phyloP scores from a whole-genome alignment of 2,797 vertebrate species.

The Notolepis coatsorum region DNA sequence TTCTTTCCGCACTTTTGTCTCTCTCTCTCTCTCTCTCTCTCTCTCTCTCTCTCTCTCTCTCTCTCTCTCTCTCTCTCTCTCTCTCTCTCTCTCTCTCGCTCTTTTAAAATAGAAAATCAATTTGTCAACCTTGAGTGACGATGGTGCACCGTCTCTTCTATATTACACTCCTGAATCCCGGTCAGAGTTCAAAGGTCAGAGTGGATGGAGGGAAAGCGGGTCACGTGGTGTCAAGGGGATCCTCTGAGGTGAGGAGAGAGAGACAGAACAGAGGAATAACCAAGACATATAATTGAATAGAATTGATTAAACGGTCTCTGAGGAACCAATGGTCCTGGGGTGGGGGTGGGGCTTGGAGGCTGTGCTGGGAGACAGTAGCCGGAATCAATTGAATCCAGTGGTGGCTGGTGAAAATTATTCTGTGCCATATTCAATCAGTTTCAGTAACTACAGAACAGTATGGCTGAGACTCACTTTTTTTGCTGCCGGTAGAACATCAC shows the following conservation, averaged over 20 bases:
- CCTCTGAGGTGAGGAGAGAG: not conserved
- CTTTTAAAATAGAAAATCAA: not conserved
- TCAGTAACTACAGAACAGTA: too few species aligned
- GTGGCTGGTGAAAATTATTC: too few species aligned
- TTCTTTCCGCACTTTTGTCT: conserved; percentile 1
- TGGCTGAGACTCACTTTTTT: too few species aligned
- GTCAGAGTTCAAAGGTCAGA: not conserved
- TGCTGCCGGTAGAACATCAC: too few species aligned
- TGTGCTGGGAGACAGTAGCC: not conserved
- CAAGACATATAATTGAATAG: too few species aligned
- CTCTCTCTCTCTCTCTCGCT: conserved; percentile 18
- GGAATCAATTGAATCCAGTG: too few species aligned
- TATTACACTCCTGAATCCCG: not conserved
- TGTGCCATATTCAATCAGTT: too few species aligned
- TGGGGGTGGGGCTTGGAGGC: not conserved
- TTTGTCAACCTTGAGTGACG: conserved; percentile 1
- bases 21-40: conserved; percentile 16
- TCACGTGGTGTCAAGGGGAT: not conserved
- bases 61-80: conserved; percentile 20
- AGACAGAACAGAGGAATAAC: not conserved
- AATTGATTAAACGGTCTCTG: not conserved
- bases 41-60: conserved; percentile 7
- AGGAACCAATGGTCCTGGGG: not conserved
- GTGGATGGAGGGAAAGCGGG: not conserved
- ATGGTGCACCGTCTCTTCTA: not conserved